Evolutionary conservation across 2,113 vertebrate species (phyloP).

Genomic region (Carlito syrichta): DNA sequence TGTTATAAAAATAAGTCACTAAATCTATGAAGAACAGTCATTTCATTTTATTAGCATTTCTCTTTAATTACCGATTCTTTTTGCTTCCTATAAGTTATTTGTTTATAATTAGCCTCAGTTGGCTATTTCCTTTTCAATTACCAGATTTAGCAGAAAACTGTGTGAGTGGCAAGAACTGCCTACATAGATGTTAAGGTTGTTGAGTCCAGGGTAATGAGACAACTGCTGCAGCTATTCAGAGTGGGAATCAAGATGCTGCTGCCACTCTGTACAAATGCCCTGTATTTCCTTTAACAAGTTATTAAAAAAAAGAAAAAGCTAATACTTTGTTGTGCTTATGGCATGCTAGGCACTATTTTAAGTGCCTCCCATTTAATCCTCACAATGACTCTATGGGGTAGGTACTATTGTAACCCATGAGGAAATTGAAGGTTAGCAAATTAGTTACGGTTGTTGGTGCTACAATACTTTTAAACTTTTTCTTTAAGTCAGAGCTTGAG

Average conservation of each 20-base stretch:
- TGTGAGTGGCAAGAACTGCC: neutral
- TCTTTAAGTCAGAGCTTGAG: neutral
- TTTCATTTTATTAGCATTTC: neutral
- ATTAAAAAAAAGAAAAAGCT: neutral
- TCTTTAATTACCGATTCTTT: neutral
- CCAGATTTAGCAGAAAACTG: neutral
- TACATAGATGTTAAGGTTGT: neutral
- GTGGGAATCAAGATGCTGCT: neutral
- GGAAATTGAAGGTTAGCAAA: neutral
- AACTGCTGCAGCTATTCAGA: neutral
- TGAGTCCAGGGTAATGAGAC: neutral
- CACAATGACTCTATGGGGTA: neutral
- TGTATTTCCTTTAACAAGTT: neutral
- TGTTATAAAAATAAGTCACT: neutral
- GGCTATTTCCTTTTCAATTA: neutral
- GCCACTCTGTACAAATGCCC: neutral
- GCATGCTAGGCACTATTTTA: neutral
- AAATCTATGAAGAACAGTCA: neutral
- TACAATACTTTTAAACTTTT: neutral
- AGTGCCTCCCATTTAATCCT: neutral
- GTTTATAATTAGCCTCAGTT: neutral
- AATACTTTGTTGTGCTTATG: neutral
- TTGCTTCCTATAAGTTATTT: neutral
- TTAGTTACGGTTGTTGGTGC: neutral
- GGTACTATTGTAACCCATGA: neutral